Conservation (phyloP, 2,797 vertebrate genomes). For the Helostoma temminkii region DNA sequence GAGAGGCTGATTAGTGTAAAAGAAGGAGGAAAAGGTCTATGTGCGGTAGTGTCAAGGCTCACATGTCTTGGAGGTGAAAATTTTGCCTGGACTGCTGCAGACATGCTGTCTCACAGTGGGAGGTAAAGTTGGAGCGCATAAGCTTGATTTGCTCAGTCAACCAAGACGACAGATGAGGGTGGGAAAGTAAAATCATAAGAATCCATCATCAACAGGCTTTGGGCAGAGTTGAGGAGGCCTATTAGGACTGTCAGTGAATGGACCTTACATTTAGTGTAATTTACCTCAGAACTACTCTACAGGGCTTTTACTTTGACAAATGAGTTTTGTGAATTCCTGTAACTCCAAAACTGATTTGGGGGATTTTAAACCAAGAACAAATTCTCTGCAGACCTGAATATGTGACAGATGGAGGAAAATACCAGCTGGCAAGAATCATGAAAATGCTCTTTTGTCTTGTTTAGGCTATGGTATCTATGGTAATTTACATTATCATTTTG, state of each 20-base stretch:
- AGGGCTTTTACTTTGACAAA: neutral
- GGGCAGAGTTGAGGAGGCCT: conserved; percentile 9
- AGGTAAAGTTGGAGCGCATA: conserved; percentile 29
- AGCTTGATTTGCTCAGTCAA: conserved; percentile 41
- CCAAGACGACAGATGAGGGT: conserved; percentile 15
- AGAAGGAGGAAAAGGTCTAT: conserved; percentile 14
- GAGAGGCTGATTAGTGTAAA: conserved; percentile 18
- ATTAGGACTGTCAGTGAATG: conserved; percentile 1
- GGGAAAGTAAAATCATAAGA: conserved; percentile 31
- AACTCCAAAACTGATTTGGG: neutral
- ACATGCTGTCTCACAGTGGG: conserved; percentile 22
- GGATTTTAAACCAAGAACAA: neutral
- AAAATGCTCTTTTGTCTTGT: neutral
- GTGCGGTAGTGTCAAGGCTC: conserved; percentile 46
- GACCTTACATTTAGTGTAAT: conserved; percentile 4
- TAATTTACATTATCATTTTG: too few species aligned
- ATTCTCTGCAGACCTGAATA: too few species aligned
- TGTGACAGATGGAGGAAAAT: too few species aligned
- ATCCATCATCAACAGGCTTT: conserved; percentile 18
- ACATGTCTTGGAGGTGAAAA: conserved; percentile 50
- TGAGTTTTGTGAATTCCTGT: conserved; percentile 9
- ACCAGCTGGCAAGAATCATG: too few species aligned
- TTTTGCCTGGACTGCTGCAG: conserved; percentile 16
- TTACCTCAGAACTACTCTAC: conserved; percentile 22
- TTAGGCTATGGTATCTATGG: too few species aligned